Base-by-base conservation (phyloP, 2,888 invertebrate species). In the Drosophila anceps region DNA sequence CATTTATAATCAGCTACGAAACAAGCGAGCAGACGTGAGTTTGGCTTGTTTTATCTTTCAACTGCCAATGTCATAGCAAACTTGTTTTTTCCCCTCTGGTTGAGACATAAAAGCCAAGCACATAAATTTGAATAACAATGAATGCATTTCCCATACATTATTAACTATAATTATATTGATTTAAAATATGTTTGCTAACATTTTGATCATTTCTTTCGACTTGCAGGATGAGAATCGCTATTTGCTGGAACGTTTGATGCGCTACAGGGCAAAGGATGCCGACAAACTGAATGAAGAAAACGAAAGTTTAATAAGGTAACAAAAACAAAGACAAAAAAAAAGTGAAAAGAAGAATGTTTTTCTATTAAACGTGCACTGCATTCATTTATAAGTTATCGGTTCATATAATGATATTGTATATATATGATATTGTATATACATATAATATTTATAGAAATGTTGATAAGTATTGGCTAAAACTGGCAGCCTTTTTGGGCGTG, bases 281-380 rank as follows among this genome's bases (percentile, higher is more conserved):
- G 98, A 99, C 91, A 96, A 96, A 93, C 95, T 99, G 95, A 99
- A 99, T 92, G 97, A 97, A 93, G 98, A 99, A 93, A 99, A 99
- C 94, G 99, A 99, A 93, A 96, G 96, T 92, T 96, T 97, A 92
- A 93, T 97, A 84, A 97, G 96, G 97, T 98, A 95, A 95, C 41
- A 54, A 54, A 43, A 18, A 13, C 48, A 29, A n/a, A 50, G 43
- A 1, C 20, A 48, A 31, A 18, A 10, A 10, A 44, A 44, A 20
- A 5, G 20, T 24, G 31, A 35, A 54, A 46, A 9, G 20, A 29
- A 35, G 39, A 48, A 15, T 29, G 37, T 3, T n/a, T 48, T 13
- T 1, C n/a, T 39, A 27, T 29, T 15, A 48, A 24, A 29, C 59
- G 13, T 39, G 59, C 48, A 59, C 24, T 66, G 43, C 37, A 44